Evolutionary conservation across 2,797 vertebrate genomes (phyloP), one percentile per base, ranked within the genome.

Genomic region (Cichlasoma orientale): DNA sequence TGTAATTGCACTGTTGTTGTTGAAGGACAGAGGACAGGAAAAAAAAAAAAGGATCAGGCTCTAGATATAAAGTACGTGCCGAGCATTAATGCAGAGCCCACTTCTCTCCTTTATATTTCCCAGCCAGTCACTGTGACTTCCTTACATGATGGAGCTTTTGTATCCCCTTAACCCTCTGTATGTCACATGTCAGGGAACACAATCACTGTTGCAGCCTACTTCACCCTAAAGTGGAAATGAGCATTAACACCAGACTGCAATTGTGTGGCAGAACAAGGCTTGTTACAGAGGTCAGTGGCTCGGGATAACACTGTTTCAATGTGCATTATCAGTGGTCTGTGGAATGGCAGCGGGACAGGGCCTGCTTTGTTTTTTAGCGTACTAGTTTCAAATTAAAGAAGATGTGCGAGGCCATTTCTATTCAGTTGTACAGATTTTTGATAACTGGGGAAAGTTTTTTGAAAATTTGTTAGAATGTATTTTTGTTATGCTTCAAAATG

Each of bases 1-100:
- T 93, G 87, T 94, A 94, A 94, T 94, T 94, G 90, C 90, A 91
- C 86, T 92, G 91, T 93, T 93, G 88, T 92, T 92, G 92, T 82
- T 90, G 92, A 95, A 95, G 95, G 94, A 93, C 93, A 92, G 90
- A 92, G 84, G 88, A 85, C 23, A 61, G 7, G 7, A 33, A 31
- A 31, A 29, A 33, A 27, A 70, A 84, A 77, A 87, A 90, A 84
- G 86, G 91, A 89, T 90, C 82, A 52, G 78, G 58, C 80, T 85
- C 59, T 54, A 91, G 89, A 92, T 86, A 90, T 78, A 72, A 88
- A 82, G 78, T 89, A 91, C 88, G 91, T 92, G 90, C 90, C 2
- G 47, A 77, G 92, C 88, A 94, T 95, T 89, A 92, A 93, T 91
- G 84, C 76, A 5, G 4, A 83, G 82, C 87, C 84, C 84, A 79